Base-by-base conservation (phyloP, 1,140 invertebrate genomes). In the Macrobrachium nipponense region DNA sequence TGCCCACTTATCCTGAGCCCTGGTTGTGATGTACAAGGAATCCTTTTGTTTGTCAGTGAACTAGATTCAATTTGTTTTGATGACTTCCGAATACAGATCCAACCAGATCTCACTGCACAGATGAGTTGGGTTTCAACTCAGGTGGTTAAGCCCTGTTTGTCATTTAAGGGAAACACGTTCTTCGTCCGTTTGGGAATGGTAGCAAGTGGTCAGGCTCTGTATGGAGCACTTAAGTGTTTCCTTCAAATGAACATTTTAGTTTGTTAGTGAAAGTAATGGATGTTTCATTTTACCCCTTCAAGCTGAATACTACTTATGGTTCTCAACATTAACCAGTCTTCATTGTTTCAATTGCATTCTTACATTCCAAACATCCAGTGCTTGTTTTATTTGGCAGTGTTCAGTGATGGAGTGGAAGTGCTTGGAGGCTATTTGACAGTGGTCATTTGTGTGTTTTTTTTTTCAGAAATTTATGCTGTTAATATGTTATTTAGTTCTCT, bases 241-340 rank as follows among this genome's bases (percentile, higher is more conserved):
- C 78, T 80, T 80, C 61, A 80, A 66, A 80, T 80, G 78, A 80
- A 64, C 36, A 20, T 70, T 62, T 44, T 80, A 64, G 60, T 80
- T 80, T 80, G 43, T 43, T 80, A 80, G 78, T 43, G 44, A 80
- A 80, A 66, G 78, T 80, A 64, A 60, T 80, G 78, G 51, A 80
- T 80, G 78, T 80, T 80, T 80, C 44, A 43, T 10, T 66, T n/a
- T 18, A 6, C 51, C 51, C 51, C 51, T 51, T 51, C 51, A 51
- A 51, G 51, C 51, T 51, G 51, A 51, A 10, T 51, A n/a, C n/a
- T 51, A n/a, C n/a, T 44, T 64, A 62, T 36, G 8, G 14, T 44
- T 80, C 62, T 44, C 60, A 64, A 62, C 60, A 51, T 51, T 51
- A 51, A 51, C 51, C 51, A 51, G 51, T 51, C 51, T 44, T 64